Conservation (phyloP, 1,140 invertebrate genomes). For the honey bee (Apis mellifera) region Amel_HAv3.1 CM009939.2:5090001-5090500, state of each 20-base stretch:
- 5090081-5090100: slow-evolving; percentile 63
- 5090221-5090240: slow-evolving; percentile 42
- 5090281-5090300: slow-evolving; percentile 64
- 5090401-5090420: too few species aligned
- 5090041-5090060: background rate
- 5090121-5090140: slow-evolving; percentile 65
- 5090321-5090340: slow-evolving; percentile 15
- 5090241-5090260: slow-evolving; percentile 15
- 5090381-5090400: too few species aligned
- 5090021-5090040: background rate
- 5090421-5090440: too few species aligned
- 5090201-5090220: slow-evolving; percentile 35
- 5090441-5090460: too few species aligned
- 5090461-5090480: too few species aligned
- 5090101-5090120: slow-evolving; percentile 73
- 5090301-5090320: slow-evolving; percentile 64
- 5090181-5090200: slow-evolving; percentile 44
- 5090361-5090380: too few species aligned
- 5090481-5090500: too few species aligned
- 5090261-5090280: slow-evolving; percentile 62
- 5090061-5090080: slow-evolving; percentile 44
- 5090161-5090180: slow-evolving; percentile 14
- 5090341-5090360: too few species aligned
- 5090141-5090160: slow-evolving; percentile 51
- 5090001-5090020: background rate